Base-by-base conservation (phyloP, 2,888 invertebrate species). In the Pandemis corylana region DNA sequence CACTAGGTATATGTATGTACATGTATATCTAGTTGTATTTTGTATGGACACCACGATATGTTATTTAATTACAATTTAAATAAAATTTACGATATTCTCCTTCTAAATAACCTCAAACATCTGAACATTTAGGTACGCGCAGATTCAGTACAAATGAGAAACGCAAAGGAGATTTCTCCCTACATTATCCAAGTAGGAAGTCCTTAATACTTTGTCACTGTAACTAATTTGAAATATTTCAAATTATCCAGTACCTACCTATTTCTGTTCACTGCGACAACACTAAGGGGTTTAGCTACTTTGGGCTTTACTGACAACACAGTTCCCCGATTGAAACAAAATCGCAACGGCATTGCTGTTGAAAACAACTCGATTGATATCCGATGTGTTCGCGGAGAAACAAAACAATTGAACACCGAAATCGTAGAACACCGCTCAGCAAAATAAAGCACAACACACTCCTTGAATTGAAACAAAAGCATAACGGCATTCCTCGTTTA, bases 391-490 rank as follows among this genome's bases (percentile, higher is more conserved):
- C 61, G 3, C 28, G 13, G 13, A 6, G 20, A 15, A 49, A 5
- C 28, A 12, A 49, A 65, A 65, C 64, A 65, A 65, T 46, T 13
- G 64, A 65, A 5, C 20, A 44, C 7, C 64, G 53, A 44, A 42
- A 49, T 56, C 68, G 15, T 64, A 65, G 59, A 74, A 61, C 73
- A 65, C 65, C 41, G 59, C 42, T 59, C 63, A 12, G 12, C 15
- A 2, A 15, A 20, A 20, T 20, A 20, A 2, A 7, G 2, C 56
- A 56, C 7, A 3, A 20, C 9, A 49, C 13, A 12, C 15, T 15
- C n/a, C 13, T 12, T 15, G 6, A 7, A 53, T 15, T 56, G 9
- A 56, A 56, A 56, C 56, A 56, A 56, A 56, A 56, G 20, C 56
- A 20, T 20, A 56, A 56, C 56, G 56, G 10, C 20, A 56, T 56